Percentiles rank a stretch among this genome's conserved stretches.
Evolutionary conservation across 2,113 vertebrate genomes (phyloP).

Genomic region (Colius striatus): DNA sequence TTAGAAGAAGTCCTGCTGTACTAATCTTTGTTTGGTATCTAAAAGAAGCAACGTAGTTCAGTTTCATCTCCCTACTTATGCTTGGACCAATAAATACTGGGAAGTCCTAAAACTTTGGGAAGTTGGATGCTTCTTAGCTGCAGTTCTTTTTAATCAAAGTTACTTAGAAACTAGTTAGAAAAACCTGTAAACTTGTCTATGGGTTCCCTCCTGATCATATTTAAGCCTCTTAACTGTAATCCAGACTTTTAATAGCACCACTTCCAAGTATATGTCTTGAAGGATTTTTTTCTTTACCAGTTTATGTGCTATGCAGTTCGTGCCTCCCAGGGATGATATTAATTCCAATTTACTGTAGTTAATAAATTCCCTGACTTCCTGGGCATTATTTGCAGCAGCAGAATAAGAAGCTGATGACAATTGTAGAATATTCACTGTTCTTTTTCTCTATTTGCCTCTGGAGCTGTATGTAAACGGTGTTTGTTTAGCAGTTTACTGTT

Average conservation of each 20-base stretch:
- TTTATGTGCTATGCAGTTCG: background rate
- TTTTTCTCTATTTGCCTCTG: background rate
- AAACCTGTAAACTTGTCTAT: background rate
- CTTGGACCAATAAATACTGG: background rate
- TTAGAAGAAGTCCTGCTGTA: background rate
- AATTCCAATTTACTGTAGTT: background rate
- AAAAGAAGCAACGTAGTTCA: background rate
- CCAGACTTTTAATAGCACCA: conserved; percentile 9
- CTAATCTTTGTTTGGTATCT: background rate
- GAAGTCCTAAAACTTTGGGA: background rate
- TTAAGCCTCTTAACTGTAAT: conserved; percentile 48
- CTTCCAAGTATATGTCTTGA: background rate
- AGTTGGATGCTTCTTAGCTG: background rate
- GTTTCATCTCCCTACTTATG: rapidly evolving
- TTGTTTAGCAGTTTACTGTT: background rate
- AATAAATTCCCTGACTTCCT: background rate
- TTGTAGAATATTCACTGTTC: background rate
- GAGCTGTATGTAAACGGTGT: background rate
- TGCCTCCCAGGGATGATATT: background rate
- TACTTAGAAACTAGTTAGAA: background rate
- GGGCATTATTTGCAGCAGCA: background rate
- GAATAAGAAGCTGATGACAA: background rate
- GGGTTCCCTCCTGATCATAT: background rate
- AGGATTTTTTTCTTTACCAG: background rate
- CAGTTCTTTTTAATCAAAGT: background rate